These are phyloP conservation scores for Ellobium chinense DNA, from an alignment of 2,888 invertebrate species.

Conservation along the genomic window DNA sequence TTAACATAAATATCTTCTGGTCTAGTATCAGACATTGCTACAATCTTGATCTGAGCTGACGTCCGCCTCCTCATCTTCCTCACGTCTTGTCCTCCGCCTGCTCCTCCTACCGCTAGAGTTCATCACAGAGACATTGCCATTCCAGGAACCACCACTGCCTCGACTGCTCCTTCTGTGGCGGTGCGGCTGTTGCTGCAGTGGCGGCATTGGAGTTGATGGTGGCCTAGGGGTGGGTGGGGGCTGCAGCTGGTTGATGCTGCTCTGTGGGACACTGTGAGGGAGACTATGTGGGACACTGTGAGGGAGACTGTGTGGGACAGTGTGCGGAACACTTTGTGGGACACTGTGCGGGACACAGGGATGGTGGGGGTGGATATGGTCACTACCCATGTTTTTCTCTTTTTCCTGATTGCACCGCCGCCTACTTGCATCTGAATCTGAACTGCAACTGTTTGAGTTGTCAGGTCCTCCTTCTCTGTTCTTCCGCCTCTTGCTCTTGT, in stretches of 20 bases:
- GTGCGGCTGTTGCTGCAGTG: conserved; percentile 8
- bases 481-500: conserved; percentile 75
- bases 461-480: conserved; percentile 56
- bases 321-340: conserved; percentile 3
- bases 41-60: conserved; percentile 34
- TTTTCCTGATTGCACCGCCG: not conserved
- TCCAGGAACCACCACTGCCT: not conserved
- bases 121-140: not conserved
- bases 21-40: conserved; percentile 41
- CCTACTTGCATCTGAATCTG: conserved; percentile 56
- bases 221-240: conserved; percentile 17
- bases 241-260: not conserved
- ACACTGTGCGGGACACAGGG: not conserved
- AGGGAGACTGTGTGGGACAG: not conserved
- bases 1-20: not conserved
- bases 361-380: conserved; percentile 12
- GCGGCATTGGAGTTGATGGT: not conserved
- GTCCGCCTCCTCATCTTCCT: conserved; percentile 25
- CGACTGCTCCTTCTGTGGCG: conserved; percentile 21
- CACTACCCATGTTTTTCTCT: not conserved
- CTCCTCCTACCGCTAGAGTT: conserved; percentile 21
- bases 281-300: not conserved
- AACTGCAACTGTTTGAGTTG: conserved; percentile 47
- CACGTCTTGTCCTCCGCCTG: not conserved
- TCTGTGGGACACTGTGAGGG: not conserved